Evolutionary conservation across 2,113 vertebrate species (phyloP).

Genomic region (Eurypyga helias): DNA sequence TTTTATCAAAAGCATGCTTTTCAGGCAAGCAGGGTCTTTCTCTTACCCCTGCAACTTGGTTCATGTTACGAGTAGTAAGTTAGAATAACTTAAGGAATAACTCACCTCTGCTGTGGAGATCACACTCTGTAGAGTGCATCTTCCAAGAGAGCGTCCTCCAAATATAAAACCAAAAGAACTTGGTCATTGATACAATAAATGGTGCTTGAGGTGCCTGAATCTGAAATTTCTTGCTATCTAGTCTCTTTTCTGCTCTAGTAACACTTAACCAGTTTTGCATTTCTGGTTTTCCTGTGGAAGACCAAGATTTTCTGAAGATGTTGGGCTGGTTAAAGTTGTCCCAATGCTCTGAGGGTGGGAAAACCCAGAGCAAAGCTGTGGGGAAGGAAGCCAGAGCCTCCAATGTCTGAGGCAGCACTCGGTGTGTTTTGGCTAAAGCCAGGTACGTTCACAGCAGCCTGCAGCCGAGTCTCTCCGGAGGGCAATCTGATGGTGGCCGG

Average conservation of each 20-base stretch:
- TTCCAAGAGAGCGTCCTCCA: neutral
- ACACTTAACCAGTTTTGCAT: neutral
- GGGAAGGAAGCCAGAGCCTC: neutral
- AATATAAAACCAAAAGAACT: neutral
- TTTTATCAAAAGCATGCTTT: neutral
- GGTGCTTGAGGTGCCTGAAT: neutral
- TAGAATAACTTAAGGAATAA: neutral
- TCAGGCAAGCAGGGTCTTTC: neutral
- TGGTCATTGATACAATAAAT: neutral
- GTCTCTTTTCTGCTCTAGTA: neutral
- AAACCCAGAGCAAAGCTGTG: neutral
- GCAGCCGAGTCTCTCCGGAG: neutral
- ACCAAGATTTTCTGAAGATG: neutral
- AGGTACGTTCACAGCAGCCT: accelerated
- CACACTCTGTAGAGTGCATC: neutral
- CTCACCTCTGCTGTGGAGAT: neutral
- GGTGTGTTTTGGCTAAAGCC: neutral
- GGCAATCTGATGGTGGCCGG: neutral
- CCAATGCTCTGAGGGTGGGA: neutral
- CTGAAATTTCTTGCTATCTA: neutral
- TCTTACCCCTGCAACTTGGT: neutral
- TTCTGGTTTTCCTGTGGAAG: neutral
- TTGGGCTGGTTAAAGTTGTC: neutral
- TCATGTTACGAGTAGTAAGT: neutral
- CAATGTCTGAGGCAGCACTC: neutral